A percentile compares a stretch with the other conserved stretches of the same genome.
phyloP scores from a whole-genome alignment of 1,140 invertebrate species.

The Dreissena polymorpha region DNA sequence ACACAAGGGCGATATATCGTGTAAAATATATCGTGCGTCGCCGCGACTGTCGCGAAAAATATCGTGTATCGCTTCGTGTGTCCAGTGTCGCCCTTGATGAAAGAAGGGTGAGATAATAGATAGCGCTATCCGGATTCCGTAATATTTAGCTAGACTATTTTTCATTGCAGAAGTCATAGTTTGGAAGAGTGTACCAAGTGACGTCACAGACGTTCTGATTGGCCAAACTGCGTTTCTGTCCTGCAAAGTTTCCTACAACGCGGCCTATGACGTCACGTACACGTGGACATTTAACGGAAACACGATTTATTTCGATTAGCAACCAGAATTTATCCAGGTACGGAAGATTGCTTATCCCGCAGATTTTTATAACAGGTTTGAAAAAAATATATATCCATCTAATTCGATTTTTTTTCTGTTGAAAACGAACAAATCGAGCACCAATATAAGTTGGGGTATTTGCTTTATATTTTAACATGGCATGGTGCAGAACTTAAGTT shows the following conservation, averaged over 20 bases:
- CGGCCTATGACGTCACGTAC: conserved; percentile 60
- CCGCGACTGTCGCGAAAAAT: too few relatives aligned
- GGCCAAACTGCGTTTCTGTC: conserved; percentile 65
- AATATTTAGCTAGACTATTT: not conserved
- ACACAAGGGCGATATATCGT: too few relatives aligned
- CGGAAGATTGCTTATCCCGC: conserved; percentile 5
- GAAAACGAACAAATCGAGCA: not conserved
- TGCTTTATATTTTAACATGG: too few relatives aligned
- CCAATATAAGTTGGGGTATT: too few relatives aligned
- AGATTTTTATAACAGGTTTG: not conserved
- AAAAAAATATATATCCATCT: not conserved
- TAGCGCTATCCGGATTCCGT: too few relatives aligned
- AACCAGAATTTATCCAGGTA: conserved; percentile 62
- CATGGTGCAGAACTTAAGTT: not conserved
- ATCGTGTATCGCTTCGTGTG: too few relatives aligned
- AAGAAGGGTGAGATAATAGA: too few relatives aligned
- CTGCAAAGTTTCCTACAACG: conserved; percentile 63
- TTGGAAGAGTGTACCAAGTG: conserved; percentile 46
- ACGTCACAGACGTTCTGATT: conserved; percentile 40
- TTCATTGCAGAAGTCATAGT: conserved; percentile 51
- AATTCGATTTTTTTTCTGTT: not conserved
- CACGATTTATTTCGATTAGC: conserved; percentile 54
- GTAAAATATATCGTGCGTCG: too few relatives aligned
- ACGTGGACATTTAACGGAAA: conserved; percentile 66
- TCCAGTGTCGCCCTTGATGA: too few relatives aligned